These are phyloP conservation scores for Colostygia pectinataria DNA, from an alignment of 2,888 invertebrate genomes.

Conservation along the genomic window DNA sequence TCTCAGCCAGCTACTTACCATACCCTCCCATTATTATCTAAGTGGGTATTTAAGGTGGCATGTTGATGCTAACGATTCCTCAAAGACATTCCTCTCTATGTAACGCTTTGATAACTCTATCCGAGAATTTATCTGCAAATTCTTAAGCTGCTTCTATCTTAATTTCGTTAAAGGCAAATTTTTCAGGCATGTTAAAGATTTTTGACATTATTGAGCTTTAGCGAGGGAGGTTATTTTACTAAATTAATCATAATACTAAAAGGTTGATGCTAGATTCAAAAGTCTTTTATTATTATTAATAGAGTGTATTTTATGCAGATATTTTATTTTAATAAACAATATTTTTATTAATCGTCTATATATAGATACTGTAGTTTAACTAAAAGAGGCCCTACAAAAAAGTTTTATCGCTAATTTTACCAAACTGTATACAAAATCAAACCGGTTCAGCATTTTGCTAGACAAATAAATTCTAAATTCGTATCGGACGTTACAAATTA, in stretches of 20 bases:
- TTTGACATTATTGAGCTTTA: no score
- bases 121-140: slow-evolving; percentile 49
- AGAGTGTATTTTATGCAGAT: no score
- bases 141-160: slow-evolving; percentile 30
- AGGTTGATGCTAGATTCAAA: no score
- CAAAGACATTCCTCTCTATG: slow-evolving; percentile 71
- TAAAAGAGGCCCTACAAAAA: no score
- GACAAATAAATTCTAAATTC: slow-evolving; percentile 70
- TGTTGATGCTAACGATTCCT: slow-evolving; percentile 63
- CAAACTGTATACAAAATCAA: slow-evolving; percentile 9
- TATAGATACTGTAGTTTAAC: no score
- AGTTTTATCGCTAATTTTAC: no score
- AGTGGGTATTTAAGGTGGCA: slow-evolving; percentile 57
- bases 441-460: slow-evolving; percentile 34
- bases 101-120: slow-evolving; percentile 76
- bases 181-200: not conserved
- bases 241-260: no score
- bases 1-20: slow-evolving; percentile 47
- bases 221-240: no score
- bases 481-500: slow-evolving; percentile 77
- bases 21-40: slow-evolving; percentile 43
- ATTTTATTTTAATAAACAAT: no score
- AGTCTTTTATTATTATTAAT: no score
- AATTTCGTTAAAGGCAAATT: slow-evolving; percentile 10
- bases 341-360: no score